These are phyloP conservation scores for Athrips mouffetella DNA, from an alignment of 2,888 invertebrate genomes.

Conservation along the genomic window DNA sequence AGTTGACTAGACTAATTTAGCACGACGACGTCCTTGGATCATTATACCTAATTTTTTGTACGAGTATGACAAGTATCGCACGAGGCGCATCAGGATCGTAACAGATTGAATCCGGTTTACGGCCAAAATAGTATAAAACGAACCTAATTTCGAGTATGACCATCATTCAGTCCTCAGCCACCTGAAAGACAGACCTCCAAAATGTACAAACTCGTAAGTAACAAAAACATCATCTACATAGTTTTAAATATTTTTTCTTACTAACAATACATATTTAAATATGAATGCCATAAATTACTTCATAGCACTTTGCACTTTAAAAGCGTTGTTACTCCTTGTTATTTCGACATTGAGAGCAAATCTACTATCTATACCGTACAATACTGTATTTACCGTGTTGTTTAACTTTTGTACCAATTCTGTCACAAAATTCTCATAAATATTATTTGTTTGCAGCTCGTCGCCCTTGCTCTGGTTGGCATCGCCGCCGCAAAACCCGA, in stretches of 20 bases:
- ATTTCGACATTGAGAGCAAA: neutral
- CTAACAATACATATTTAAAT: constrained; percentile 5
- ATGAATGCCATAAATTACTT: constrained; percentile 7
- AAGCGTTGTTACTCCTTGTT: neutral
- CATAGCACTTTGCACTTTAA: neutral
- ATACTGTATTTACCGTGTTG: neutral
- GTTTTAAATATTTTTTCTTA: constrained; percentile 1
- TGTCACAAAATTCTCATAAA: neutral
- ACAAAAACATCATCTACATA: too few relatives aligned
- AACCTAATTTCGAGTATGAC: neutral
- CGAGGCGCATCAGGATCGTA: neutral
- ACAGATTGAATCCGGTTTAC: neutral
- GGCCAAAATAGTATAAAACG: constrained; percentile 3
- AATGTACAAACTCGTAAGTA: constrained; percentile 8
- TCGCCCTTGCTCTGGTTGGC: constrained; percentile 2
- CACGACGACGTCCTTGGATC: neutral
- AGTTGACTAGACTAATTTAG: neutral
- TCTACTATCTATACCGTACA: neutral
- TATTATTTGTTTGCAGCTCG: neutral
- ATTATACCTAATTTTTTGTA: neutral
- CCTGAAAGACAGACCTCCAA: constrained; percentile 5
- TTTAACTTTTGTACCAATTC: neutral
- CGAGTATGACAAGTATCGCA: neutral
- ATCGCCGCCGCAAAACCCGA: constrained; percentile 7
- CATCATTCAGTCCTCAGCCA: constrained; percentile 5